These are phyloP conservation scores for Chymomyza procnemis DNA, from an alignment of 2,888 invertebrate species.

Conservation along the genomic window DNA sequence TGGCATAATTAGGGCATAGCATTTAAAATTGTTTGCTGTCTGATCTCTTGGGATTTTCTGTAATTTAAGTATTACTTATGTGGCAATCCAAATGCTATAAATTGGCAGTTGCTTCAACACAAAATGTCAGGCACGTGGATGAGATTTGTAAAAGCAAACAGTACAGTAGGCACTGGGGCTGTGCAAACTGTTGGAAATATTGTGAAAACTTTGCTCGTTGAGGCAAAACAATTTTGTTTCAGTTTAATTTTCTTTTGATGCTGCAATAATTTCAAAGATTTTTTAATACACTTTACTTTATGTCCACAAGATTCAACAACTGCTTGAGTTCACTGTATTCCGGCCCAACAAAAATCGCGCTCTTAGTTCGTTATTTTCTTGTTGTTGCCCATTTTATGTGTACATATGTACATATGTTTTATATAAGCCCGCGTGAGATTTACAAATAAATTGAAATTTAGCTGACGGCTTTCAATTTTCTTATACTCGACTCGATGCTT, in stretches of 20 bases:
- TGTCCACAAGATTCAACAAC: background rate
- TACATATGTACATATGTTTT: background rate
- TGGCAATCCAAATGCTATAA: background rate
- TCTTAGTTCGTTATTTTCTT: background rate
- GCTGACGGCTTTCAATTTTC: background rate
- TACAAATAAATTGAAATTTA: conserved; percentile 41
- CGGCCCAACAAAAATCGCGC: background rate
- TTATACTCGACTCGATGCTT: background rate
- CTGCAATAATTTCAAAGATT: too few relatives aligned
- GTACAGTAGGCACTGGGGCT: background rate
- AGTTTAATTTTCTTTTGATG: too few relatives aligned
- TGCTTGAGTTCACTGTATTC: background rate
- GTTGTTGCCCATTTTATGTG: background rate
- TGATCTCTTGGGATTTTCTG: background rate
- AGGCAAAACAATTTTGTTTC: too few relatives aligned
- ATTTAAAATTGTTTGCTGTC: background rate
- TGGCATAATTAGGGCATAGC: conserved; percentile 48
- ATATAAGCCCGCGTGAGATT: conserved; percentile 16
- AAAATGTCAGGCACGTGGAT: background rate
- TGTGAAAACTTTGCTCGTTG: too few relatives aligned
- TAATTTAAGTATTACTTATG: background rate
- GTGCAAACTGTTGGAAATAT: too few relatives aligned
- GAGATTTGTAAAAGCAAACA: background rate
- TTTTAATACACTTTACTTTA: too few relatives aligned
- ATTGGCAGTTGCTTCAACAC: background rate